These are phyloP conservation scores for Dioctria linearis DNA, from an alignment of 2,888 invertebrate species.

Conservation along the genomic window DNA sequence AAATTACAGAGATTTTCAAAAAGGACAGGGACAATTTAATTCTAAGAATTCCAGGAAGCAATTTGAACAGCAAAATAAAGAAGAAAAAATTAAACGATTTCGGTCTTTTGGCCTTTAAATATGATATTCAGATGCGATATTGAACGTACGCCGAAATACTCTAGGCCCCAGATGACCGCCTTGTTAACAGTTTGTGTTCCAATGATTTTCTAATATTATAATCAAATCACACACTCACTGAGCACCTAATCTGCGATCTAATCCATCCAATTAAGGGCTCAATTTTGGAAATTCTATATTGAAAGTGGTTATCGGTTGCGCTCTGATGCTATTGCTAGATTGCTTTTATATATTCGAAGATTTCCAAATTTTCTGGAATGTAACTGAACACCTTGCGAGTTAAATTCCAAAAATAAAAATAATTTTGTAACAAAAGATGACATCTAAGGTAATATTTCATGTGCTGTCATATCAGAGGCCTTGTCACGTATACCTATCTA, in stretches of 20 bases:
- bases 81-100: not conserved
- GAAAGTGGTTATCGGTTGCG: not conserved
- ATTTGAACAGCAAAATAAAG: not conserved
- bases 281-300: constrained; percentile 11
- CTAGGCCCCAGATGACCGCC: not conserved
- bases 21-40: constrained; percentile 7
- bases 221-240: constrained; percentile 40
- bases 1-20: constrained; percentile 10
- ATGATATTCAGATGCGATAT: constrained; percentile 33
- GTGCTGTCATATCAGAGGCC: too few relatives aligned
- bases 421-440: too few relatives aligned
- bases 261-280: constrained; percentile 19
- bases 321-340: not conserved
- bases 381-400: not conserved
- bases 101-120: constrained; percentile 2
- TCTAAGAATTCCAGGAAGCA: constrained; percentile 24
- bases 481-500: not conserved
- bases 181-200: not conserved
- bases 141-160: constrained; percentile 13
- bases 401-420: not conserved
- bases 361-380: not conserved
- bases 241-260: constrained; percentile 27
- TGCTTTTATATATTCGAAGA: not conserved
- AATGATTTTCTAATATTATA: constrained; percentile 33
- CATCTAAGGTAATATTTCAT: too few relatives aligned